Conservation (phyloP, 2,797 vertebrate species). For the Gymnocypris eckloni region DNA sequence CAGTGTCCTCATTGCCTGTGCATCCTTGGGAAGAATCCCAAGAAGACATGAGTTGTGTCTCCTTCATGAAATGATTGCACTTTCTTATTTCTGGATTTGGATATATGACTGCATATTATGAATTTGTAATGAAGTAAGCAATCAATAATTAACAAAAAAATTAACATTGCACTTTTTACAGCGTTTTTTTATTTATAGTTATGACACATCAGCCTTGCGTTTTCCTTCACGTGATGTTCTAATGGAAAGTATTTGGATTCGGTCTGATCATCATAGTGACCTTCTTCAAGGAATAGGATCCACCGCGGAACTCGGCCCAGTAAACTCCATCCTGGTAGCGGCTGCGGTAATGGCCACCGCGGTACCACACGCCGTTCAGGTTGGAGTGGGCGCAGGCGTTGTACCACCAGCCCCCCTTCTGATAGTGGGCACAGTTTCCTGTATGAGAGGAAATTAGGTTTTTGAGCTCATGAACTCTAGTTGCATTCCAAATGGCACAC, state of each 20-base stretch:
- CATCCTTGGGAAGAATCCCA: background rate
- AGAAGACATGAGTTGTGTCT: background rate
- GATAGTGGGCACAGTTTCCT: slow-evolving; percentile 98
- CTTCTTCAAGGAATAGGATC: slow-evolving; percentile 94
- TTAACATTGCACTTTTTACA: slow-evolving; percentile 51
- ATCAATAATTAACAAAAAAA: background rate
- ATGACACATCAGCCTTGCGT: slow-evolving; percentile 17
- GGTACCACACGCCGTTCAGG: slow-evolving; percentile 97
- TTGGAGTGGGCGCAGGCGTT: slow-evolving; percentile 98
- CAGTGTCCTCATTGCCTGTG: background rate
- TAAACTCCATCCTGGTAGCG: slow-evolving; percentile 97
- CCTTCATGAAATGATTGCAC: slow-evolving; percentile 14
- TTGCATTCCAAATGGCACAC: background rate
- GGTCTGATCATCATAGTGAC: slow-evolving; percentile 90
- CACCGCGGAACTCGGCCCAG: slow-evolving; percentile 97
- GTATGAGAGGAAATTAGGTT: slow-evolving; percentile 47
- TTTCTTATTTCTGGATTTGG: background rate
- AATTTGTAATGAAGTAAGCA: background rate
- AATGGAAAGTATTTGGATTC: slow-evolving; percentile 88
- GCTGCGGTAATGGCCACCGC: slow-evolving; percentile 96
- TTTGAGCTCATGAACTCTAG: background rate
- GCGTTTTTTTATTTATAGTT: background rate
- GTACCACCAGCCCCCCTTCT: slow-evolving; percentile 99
- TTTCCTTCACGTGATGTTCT: slow-evolving; percentile 53
- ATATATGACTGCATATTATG: slow-evolving; percentile 34